Evolutionary conservation across 1,140 invertebrate genomes (phyloP), one percentile per base, ranked within the genome.

Genomic region (Neuroterus valhalla): DNA sequence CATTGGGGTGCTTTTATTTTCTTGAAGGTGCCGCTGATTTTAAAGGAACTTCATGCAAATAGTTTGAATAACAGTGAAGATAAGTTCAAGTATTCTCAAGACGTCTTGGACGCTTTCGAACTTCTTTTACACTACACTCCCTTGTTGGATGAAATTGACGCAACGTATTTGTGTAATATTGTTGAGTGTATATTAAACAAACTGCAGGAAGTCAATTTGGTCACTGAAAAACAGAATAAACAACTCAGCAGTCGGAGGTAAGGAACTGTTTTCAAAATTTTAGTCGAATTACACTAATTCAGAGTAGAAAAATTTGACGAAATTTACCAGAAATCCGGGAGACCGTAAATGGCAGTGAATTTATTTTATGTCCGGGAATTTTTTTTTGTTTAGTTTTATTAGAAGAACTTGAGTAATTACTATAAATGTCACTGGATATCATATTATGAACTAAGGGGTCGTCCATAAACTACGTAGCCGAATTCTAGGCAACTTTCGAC

Each of bases 1-100:
- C 94, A 97, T 82, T 98, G 97, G 96, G 96, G 96, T 21, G 96
- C 96, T 19, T 98, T 98, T 85, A 96, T 95, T 12, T 98, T 98
- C 87, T 91, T 98, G 0, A 98, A 98, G 91, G 92, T 98, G 70
- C 96, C 96, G 3, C 92, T 95, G 81, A 93, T 96, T 70, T 91
- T 96, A 14, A 93, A 93, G 71, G 93, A 95, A 77, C 83, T 96
- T 12, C 92, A 95, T 72, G 89, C 89, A 4, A 86, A 91, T 68
- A 91, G 91, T 70, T 71, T 87, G 5, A 88, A 86, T 77, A 81
- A 87, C 87, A 87, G 78, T 23, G 91, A 91, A 26, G 92, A 93
- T 71, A 93, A 92, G 72, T 90, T 88, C 66, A 93, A 94, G 55
- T 92, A 92, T 71, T 94, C 94, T 17, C 91, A 93, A 62, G 95